Base-by-base conservation (phyloP, 2,888 invertebrate species). In the Phalera bucephala region DNA sequence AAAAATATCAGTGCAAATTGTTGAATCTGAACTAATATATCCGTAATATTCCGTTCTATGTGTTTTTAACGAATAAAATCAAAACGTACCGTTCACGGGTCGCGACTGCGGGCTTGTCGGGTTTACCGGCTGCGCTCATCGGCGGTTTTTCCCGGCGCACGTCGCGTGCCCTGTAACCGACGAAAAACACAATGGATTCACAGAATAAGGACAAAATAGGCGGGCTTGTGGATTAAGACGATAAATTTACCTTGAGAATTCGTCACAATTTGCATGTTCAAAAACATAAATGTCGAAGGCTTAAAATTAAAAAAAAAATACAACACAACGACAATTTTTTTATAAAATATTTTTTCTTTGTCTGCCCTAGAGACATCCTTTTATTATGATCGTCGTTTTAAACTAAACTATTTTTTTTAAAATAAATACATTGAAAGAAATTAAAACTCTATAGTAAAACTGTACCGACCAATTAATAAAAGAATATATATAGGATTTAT, bases 161-260 rank as follows among this genome's bases (percentile, higher is more conserved):
- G 2, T 86, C 86, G 1, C 85, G 76, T 37, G 65, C 47, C 57
- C 86, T 86, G 80, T 34, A 72, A 74, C 41, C 57, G 72, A 78
- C 38, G 64, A 67, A 44, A 27, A 31, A 33, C 11, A 39, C 40
- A 34, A 36, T 38, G 45, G 30, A 36, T 31, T 15, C 11, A 29
- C 30, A 26, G 28, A 40, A 27, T 26, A 21, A 30, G 17, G 3
- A 17, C 17, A 3, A 5, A 3, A 3, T 5, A 5, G 5, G 17
- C 26, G 7, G 29, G 13, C 44, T 40, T 33, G 31, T 34, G 40
- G n/a, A 45, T 42, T 15, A 31, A 11, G 22, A 37, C 28, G 13
- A 33, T 12, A 20, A 26, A 10, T 22, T 10, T 22, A 21, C 8
- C 21, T 21, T 21, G 7, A 8, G 25, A 7, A 5, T 35, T 33